phyloP scores from a whole-genome alignment of 2,113 vertebrate species.

The Laterallus jamaicensis region DNA sequence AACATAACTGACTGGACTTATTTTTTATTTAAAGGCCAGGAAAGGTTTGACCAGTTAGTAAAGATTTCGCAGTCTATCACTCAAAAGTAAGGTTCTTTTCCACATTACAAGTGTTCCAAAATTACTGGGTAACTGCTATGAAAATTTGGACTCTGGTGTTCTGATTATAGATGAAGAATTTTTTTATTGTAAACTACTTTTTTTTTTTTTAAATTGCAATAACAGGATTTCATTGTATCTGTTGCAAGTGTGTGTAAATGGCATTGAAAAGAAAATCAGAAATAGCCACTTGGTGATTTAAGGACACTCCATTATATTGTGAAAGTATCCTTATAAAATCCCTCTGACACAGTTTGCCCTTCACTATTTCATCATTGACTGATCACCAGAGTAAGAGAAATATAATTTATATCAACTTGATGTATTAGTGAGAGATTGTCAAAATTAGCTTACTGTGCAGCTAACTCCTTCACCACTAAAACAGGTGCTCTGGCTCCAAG shows the following conservation, averaged over 20 bases:
- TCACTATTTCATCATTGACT: background rate
- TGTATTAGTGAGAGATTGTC: background rate
- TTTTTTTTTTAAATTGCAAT: background rate
- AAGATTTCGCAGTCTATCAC: background rate
- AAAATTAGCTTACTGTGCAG: background rate
- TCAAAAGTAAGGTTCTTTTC: background rate
- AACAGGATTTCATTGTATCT: background rate
- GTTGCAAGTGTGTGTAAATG: background rate
- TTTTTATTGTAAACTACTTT: background rate
- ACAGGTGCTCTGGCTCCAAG: background rate
- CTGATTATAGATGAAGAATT: background rate
- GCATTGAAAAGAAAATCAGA: background rate
- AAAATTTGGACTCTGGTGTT: background rate
- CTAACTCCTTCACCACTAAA: background rate
- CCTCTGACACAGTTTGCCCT: background rate
- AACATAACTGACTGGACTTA: background rate
- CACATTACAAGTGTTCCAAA: background rate
- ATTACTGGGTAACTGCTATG: background rate
- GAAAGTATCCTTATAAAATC: background rate
- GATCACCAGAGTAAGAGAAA: background rate
- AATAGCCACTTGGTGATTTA: background rate
- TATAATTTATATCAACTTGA: background rate
- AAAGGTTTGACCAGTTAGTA: background rate
- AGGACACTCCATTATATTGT: background rate
- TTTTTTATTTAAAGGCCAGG: background rate